These are phyloP conservation scores for Drosophila tsacasi DNA, from an alignment of 1,140 invertebrate species.

Conservation along the genomic window DNA sequence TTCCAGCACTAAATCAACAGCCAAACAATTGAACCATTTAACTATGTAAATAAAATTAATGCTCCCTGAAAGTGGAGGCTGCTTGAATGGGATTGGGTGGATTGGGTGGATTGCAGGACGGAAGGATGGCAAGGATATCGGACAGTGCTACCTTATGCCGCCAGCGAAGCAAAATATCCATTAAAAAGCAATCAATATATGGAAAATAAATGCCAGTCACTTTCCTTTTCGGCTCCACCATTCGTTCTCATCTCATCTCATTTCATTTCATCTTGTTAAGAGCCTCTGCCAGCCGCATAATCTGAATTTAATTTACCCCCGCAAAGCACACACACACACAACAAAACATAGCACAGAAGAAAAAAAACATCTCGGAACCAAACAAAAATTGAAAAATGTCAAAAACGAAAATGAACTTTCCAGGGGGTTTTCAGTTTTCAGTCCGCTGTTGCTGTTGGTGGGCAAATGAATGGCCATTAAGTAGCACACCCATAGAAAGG, in stretches of 20 bases:
- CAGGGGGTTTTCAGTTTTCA: conserved; percentile 39
- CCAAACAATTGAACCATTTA: conserved; percentile 82
- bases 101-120: background rate
- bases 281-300: conserved; percentile 56
- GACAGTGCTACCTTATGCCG: conserved; percentile 60
- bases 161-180: conserved; percentile 66
- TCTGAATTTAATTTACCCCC: conserved; percentile 78
- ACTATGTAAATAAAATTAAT: conserved; percentile 83
- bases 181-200: conserved; percentile 83
- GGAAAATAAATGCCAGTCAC: conserved; percentile 81
- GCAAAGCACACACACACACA: conserved; percentile 41
- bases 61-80: conserved; percentile 35
- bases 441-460: conserved; percentile 21
- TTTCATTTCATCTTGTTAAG: conserved; percentile 68
- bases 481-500: conserved; percentile 49
- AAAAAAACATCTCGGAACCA: conserved; percentile 20
- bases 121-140: background rate
- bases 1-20: conserved; percentile 81
- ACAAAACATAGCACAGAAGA: conserved; percentile 12
- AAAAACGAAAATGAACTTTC: conserved; percentile 73
- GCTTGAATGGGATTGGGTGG: background rate
- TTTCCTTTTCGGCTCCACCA: conserved; percentile 34
- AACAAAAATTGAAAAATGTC: conserved; percentile 77
- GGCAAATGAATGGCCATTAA: conserved; percentile 58
- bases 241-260: conserved; percentile 46